Base-by-base conservation (phyloP, 2,113 vertebrate genomes). In the Morone chrysops region DNA sequence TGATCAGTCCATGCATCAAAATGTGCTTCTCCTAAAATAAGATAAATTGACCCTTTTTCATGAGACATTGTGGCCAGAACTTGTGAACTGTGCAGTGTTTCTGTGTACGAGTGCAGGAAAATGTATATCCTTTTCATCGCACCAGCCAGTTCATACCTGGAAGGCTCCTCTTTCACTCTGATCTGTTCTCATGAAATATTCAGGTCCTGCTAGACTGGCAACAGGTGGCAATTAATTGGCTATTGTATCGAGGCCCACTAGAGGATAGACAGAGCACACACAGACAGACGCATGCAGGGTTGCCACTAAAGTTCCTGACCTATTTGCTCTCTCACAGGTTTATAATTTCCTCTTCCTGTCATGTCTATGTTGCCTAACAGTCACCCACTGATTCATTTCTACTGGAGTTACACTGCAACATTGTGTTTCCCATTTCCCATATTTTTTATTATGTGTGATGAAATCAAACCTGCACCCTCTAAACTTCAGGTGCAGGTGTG, bases 101-200 rank as follows among this genome's bases (percentile, higher is more conserved):
- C 12, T 56, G 16, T 61, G 5, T 41, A 4, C 1, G 25, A 43
- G 38, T 10, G 9, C 16, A 31, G 54, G 2, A 43, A n/a, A 18
- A 54, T n/a, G 0, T 8, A 17, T 43, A 0, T 36, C 10, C 54
- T 56, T 41, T 61, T 48, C n/a, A 54, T 43, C 68, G 22, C 45
- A 53, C 16, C 2, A 31, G 43, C 17, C 54, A 4, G 50, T 67
- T 54, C 36, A 57, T 80, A 54, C 50, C 13, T 40, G 41, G 17
- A 6, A 47, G 72, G 75, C 56, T 84, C 80, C 25, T 68, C 70
- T 85, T 88, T 81, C 80, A 86, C 36, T 69, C 57, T 70, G 68
- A 85, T 89, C 81, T 85, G 87, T 80, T 71, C 78, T 75, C 22
- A 91, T 94, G 73, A 93, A 93, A 91, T 93, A 90, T 84, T 93